Conservation (phyloP, 2,113 vertebrate species). For the Chroicocephalus ridibundus region DNA sequence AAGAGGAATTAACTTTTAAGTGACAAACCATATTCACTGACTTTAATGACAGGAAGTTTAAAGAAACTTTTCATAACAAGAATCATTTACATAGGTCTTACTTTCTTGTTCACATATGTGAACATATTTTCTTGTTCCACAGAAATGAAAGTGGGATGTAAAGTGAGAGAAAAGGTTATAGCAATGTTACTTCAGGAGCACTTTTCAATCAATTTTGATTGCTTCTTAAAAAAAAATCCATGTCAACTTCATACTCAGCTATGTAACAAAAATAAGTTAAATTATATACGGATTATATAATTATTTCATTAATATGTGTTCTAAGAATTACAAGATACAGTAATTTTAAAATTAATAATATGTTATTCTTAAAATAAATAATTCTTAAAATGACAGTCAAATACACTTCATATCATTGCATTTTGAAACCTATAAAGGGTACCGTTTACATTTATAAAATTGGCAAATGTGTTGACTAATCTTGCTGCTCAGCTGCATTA, state of each 20-base stretch:
- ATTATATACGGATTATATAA: background rate
- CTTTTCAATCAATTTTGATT: background rate
- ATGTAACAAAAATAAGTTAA: background rate
- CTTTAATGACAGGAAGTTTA: background rate
- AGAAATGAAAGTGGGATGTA: background rate
- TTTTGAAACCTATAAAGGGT: background rate
- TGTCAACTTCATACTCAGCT: background rate
- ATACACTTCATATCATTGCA: background rate
- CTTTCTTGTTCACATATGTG: background rate
- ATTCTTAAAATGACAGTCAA: background rate
- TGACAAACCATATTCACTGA: background rate
- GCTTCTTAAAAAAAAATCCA: background rate
- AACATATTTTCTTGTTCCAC: background rate
- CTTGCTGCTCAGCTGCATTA: background rate
- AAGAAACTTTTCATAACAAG: background rate
- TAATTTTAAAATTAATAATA: background rate
- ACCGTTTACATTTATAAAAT: background rate
- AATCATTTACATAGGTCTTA: background rate
- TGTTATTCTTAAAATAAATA: background rate
- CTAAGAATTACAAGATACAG: background rate
- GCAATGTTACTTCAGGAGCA: background rate
- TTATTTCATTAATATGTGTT: background rate
- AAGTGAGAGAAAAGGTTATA: background rate
- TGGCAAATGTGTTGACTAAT: background rate
- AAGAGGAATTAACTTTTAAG: background rate